Conservation (phyloP, 2,888 invertebrate genomes). For the Plagodis dolabraria region DNA sequence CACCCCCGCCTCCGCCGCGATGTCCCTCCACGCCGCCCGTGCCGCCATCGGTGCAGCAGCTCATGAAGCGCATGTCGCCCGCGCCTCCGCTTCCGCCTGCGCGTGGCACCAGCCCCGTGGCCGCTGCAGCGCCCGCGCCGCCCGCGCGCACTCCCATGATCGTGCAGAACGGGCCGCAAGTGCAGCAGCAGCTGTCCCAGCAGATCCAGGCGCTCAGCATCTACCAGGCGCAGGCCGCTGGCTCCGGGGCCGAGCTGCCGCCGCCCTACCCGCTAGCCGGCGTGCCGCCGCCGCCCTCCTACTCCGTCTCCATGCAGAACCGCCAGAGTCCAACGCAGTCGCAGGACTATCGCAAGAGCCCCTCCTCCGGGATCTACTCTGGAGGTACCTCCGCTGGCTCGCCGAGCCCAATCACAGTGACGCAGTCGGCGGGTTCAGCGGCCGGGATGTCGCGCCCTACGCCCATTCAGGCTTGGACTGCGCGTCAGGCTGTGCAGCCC, state of each 20-base stretch:
- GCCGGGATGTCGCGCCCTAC: constrained; percentile 90
- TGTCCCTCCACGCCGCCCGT: constrained; percentile 89
- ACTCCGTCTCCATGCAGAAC: constrained; percentile 93
- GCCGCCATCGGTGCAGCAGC: constrained; percentile 85
- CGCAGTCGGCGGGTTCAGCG: constrained; percentile 86
- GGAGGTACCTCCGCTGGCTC: constrained; percentile 93
- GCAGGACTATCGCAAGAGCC: constrained; percentile 93
- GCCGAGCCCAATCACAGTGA: constrained; percentile 92
- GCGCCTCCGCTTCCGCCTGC: constrained; percentile 87
- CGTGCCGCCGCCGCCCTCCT: constrained; percentile 92
- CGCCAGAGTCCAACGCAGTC: constrained; percentile 94
- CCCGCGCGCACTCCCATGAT: constrained; percentile 90
- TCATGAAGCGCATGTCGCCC: constrained; percentile 86
- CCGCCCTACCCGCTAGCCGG: constrained; percentile 88
- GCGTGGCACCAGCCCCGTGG: constrained; percentile 90
- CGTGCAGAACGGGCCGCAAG: constrained; percentile 92
- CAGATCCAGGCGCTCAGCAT: constrained; percentile 94
- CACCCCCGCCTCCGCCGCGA: constrained; percentile 90
- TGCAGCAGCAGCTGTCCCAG: constrained; percentile 93
- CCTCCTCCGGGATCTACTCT: constrained; percentile 94
- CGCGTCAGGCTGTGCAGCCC: constrained; percentile 94
- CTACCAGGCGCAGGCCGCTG: constrained; percentile 87
- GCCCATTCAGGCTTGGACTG: constrained; percentile 93
- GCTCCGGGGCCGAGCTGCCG: constrained; percentile 87
- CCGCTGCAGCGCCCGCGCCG: constrained; percentile 82